Evolutionary conservation across 2,888 invertebrate species (phyloP), one percentile per base, ranked within the genome.

Genomic region (Gerris lacustris): DNA sequence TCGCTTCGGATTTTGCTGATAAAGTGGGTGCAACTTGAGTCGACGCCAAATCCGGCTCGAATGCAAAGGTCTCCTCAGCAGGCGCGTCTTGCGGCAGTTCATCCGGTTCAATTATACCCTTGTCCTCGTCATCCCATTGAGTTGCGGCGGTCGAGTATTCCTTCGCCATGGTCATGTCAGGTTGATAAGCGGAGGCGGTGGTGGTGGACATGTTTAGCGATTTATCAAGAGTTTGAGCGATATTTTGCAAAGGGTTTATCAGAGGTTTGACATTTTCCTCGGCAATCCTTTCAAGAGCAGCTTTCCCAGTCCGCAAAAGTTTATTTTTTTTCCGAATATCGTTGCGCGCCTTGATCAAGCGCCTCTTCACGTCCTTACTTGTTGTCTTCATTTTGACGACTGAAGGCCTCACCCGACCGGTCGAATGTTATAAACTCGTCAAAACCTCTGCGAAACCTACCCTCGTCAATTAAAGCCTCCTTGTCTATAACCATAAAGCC

Each of bases 361-460:
- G 11, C 9, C 43, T 6, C 62, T 45, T 70, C 6, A 68, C 44
- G 5, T 44, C 62, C n/a, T 62, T 63, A 11, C 9, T 44, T 17
- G 44, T 11, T n/a, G 67, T 17, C 6, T n/a, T 18, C 17, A 17
- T 31, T 63, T 67, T 68, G 6, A 6, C 6, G 17, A 70, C 68
- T 70, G 55, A 47, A 45, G 6, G 6, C 6, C 15, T 17, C 6
- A 7, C 9, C 63, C 9, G 62, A 43, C 31, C n/a, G 18, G 5
- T 70, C 15, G 9, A 69, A 45, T 43, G 45, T 62, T 47, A 71
- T 68, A 69, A 76, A 76, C 18, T 64, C 68, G 67, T 78, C 77
- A 70, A 79, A 77, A 11, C 77, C 77, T 73, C 76, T 76, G 44
- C 78, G 72, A 73, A 79, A 79, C 44, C 79, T 71, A 6, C 78